Evolutionary conservation across 2,888 invertebrate species (phyloP).

Genomic region (Hydriomena furcata): DNA sequence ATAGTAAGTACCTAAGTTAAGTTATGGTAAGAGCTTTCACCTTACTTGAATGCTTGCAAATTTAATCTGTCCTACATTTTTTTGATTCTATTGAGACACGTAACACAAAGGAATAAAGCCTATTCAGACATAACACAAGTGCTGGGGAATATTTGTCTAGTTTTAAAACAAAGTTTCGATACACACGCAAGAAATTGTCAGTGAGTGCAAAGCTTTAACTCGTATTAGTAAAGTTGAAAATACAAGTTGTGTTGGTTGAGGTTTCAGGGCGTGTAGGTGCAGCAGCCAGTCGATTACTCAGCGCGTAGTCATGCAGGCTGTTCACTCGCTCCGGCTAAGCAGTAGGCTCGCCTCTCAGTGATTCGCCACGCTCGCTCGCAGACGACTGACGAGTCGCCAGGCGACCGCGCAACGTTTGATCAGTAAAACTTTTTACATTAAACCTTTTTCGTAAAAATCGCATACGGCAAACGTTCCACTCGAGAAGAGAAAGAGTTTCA

Average conservation of each 20-base stretch:
- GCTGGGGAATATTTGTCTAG: slow-evolving; percentile 12
- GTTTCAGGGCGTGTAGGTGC: slow-evolving; percentile 65
- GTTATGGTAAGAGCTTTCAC: slow-evolving; percentile 45
- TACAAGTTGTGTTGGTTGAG: slow-evolving; percentile 21
- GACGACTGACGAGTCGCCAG: slow-evolving; percentile 62
- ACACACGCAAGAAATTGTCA: slow-evolving; percentile 1
- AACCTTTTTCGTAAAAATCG: slow-evolving; percentile 28
- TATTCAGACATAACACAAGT: slow-evolving; percentile 11
- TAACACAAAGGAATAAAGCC: slow-evolving; percentile 22
- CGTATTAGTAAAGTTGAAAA: neutral
- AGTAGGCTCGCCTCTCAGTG: slow-evolving; percentile 47
- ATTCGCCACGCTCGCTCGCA: slow-evolving; percentile 47
- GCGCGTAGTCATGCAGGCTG: slow-evolving; percentile 69
- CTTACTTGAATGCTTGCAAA: slow-evolving; percentile 44
- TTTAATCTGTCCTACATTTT: slow-evolving; percentile 23
- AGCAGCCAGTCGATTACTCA: slow-evolving; percentile 67
- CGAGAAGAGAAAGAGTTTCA: slow-evolving; percentile 13
- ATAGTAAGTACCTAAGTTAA: too few species aligned
- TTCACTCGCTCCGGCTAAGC: slow-evolving; percentile 36
- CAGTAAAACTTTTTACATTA: slow-evolving; percentile 48
- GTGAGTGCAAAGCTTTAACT: slow-evolving; percentile 12
- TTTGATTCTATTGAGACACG: neutral
- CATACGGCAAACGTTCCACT: neutral
- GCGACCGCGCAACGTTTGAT: slow-evolving; percentile 73
- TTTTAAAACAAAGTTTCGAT: slow-evolving; percentile 5